A percentile compares a stretch with the other conserved stretches of the same genome.
Evolutionary conservation across 2,113 vertebrate genomes (phyloP).

Genomic region (Machaerirhynchus nigripectus): DNA sequence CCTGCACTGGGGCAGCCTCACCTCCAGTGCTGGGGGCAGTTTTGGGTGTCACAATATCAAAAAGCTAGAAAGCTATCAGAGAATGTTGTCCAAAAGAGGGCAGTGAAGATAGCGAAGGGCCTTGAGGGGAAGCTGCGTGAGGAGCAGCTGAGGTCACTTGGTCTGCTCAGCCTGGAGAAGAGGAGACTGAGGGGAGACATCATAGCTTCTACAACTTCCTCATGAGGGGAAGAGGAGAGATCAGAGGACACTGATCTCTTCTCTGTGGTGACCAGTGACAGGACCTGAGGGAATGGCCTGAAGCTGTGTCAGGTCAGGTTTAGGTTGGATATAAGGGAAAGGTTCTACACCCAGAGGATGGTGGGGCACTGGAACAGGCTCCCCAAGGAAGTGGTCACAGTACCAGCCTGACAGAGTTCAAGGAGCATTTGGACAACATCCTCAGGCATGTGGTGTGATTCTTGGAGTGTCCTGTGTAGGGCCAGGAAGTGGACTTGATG

Average conservation of each 20-base stretch:
- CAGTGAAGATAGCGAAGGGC: accelerated
- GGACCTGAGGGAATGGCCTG: not conserved
- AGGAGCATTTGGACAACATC: not conserved
- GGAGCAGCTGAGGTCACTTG: accelerated
- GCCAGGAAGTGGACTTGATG: not conserved
- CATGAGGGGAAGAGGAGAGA: accelerated
- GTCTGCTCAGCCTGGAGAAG: not conserved
- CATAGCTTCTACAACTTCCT: not conserved
- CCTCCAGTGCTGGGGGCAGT: not conserved
- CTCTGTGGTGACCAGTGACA: accelerated
- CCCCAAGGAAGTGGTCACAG: not conserved
- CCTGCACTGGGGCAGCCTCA: not conserved
- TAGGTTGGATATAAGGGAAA: not conserved
- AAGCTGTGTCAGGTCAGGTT: not conserved
- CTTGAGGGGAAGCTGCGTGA: accelerated
- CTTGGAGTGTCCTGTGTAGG: not conserved
- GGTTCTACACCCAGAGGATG: not conserved
- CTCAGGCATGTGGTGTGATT: not conserved
- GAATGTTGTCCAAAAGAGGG: not conserved
- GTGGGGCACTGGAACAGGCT: accelerated
- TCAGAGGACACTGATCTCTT: not conserved
- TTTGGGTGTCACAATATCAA: accelerated
- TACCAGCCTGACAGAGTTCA: not conserved
- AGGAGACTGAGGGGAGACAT: not conserved
- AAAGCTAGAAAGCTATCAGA: accelerated